These are phyloP conservation scores for Epinotia bilunana DNA, from an alignment of 2,888 invertebrate species.

Conservation along the genomic window DNA sequence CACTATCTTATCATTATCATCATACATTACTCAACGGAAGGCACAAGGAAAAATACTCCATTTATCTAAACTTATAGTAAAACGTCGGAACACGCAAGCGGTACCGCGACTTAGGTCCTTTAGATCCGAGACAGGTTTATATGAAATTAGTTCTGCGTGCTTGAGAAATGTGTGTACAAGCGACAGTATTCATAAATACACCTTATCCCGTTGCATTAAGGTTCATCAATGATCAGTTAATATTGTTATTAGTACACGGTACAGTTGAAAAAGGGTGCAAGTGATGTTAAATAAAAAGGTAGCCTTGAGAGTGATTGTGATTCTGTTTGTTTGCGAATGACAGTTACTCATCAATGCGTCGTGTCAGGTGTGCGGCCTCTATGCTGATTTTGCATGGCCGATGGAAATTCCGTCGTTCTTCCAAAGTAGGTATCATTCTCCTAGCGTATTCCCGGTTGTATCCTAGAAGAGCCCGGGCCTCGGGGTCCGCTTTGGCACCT, in stretches of 20 bases:
- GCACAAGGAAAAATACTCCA: constrained; percentile 28
- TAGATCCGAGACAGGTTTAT: not conserved
- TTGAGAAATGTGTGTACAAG: constrained; percentile 18
- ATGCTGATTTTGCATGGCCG: not conserved
- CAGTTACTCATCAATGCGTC: constrained; percentile 12
- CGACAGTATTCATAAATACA: not conserved
- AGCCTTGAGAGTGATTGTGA: not conserved
- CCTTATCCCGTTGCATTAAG: not conserved
- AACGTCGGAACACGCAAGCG: not conserved
- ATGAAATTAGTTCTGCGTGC: constrained; percentile 27
- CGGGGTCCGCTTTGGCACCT: too few relatives aligned
- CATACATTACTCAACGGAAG: constrained; percentile 24
- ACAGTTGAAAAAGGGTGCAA: not conserved
- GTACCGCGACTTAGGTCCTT: not conserved
- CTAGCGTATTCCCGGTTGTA: too few relatives aligned
- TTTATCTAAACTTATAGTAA: not conserved
- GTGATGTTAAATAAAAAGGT: not conserved
- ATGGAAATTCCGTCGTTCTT: not conserved
- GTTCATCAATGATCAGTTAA: constrained; percentile 1
- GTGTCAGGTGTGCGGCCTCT: not conserved
- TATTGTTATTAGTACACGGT: not conserved
- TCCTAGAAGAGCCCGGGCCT: too few relatives aligned
- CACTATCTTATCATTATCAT: constrained; percentile 28
- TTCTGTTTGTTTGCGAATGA: constrained; percentile 19
- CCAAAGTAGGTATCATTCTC: not conserved